Base-by-base conservation (phyloP, 53 echinoderm and acorn worm genomes). In the Antedon mediterranea region DNA sequence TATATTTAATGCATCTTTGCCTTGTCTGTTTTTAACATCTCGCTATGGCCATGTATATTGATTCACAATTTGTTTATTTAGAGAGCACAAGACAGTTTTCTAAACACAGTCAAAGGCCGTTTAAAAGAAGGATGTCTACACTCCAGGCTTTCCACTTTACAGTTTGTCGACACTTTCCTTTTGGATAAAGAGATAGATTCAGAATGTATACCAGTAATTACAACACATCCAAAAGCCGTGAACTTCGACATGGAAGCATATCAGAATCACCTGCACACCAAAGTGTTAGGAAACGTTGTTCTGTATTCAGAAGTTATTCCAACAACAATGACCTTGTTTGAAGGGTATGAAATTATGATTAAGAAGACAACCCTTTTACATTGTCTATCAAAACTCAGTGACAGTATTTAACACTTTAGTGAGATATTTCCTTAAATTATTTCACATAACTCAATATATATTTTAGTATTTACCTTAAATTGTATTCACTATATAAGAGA, bases 231-330 rank as follows among this genome's bases (percentile, higher is more conserved):
- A 77, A 3, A 72, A 81, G 11, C 30, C 41, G 13, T 79, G 23
- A 77, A 77, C 28, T 97, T 97, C 42, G 75, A 88, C 79, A 73
- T 83, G 32, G 81, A 85, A 11, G 71, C 84, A 23, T 97, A 97
- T 84, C 81, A 79, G 84, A 71, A 79, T 32, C 85, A 89, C 33
- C 78, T 92, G 71, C 71, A 79, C 34, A 84, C 85, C 31, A 86
- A 84, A 34, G 82, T 76, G 8, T 77, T 92, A 29, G 97, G 97
- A 9, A 92, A 97, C 42, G 75, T 92, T 57, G 85, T 97, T 31
- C 85, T 97, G 42, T 97, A 97, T 78, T 76, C 84, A 0, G 92
- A 97, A 80, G 92, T 97, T 70, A 33, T 97, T 14, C 92, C 97
- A 3, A 97, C 97, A 9, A 97, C 97, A 23, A 91, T 91, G 97